Percentiles rank a stretch among this genome's conserved stretches.
phyloP scores from a whole-genome alignment of 2,113 vertebrate species.

The Octodon degus region DNA sequence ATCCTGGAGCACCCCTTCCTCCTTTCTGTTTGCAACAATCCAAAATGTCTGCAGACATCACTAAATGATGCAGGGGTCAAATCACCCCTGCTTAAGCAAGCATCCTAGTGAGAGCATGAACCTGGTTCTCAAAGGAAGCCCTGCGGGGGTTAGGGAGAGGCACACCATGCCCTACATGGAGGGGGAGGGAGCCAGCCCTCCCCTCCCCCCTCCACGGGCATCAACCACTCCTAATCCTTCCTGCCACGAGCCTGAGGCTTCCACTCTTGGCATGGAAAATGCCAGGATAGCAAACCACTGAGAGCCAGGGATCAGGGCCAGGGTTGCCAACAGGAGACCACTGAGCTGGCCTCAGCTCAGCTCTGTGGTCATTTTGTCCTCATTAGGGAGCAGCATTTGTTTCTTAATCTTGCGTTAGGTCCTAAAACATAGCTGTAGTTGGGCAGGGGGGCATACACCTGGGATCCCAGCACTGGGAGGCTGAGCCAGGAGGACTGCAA shows the following conservation, averaged over 20 bases:
- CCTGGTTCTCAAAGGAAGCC: background rate
- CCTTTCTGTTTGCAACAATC: background rate
- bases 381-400: background rate
- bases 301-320: background rate
- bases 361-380: background rate
- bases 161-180: background rate
- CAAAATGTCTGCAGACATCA: background rate
- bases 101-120: background rate
- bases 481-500: background rate
- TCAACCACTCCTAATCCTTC: background rate
- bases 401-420: background rate
- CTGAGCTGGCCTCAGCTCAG: background rate
- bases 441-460: background rate
- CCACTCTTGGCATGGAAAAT: background rate
- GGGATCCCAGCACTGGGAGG: background rate
- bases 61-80: background rate
- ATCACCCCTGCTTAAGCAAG: background rate
- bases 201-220: too few species aligned
- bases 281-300: background rate
- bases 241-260: fast-evolving
- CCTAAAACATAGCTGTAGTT: background rate
- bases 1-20: background rate
- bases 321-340: background rate
- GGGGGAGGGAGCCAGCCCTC: background rate
- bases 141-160: too few species aligned